Evolutionary conservation across 2,888 invertebrate genomes (phyloP), one percentile per base, ranked within the genome.

Genomic region (Apamea monoglypha): DNA sequence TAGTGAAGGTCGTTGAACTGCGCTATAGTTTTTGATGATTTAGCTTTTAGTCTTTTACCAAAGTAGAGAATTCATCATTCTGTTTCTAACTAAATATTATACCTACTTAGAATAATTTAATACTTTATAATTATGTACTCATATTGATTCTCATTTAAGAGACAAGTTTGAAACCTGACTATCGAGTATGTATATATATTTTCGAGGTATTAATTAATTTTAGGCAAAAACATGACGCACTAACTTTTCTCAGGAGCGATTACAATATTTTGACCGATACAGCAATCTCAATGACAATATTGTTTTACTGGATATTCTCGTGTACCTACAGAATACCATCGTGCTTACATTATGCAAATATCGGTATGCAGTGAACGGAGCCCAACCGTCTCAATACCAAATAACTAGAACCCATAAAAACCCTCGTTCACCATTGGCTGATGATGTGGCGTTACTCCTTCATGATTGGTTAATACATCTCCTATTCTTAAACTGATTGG

Each of bases 281-380:
- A 64, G 69, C n/a, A 75, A 74, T 61, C 59, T 74, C 44, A 74
- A 66, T 64, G 40, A 79, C 73, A 78, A 78, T 68, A 77, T 78
- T 8, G 44, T 70, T 80, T n/a, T 50, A 76, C 66, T 78, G 36
- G 36, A 82, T 80, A 76, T 83, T 83, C 82, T 74, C 76, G 74
- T 77, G 78, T 71, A 36, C 56, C 77, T 72, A 82, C 75, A 77
- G 75, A 87, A 88, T 87, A 75, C 86, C 86, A 78, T 82, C 84
- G 86, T 88, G 89, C 84, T 87, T 74, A 89, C 88, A 88, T 88
- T 91, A 94, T 94, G 94, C 92, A 90, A 93, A 93, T 93, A 90
- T 90, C 82, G 92, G 92, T 91, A 95, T 91, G 91, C 90, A 90
- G 87, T 84, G 88, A 86, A 79, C 88, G 92, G 90, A 91, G 92